These are phyloP conservation scores for Coracias cyanogaster DNA, from an alignment of 2,797 vertebrate genomes.

Conservation along the genomic window DNA sequence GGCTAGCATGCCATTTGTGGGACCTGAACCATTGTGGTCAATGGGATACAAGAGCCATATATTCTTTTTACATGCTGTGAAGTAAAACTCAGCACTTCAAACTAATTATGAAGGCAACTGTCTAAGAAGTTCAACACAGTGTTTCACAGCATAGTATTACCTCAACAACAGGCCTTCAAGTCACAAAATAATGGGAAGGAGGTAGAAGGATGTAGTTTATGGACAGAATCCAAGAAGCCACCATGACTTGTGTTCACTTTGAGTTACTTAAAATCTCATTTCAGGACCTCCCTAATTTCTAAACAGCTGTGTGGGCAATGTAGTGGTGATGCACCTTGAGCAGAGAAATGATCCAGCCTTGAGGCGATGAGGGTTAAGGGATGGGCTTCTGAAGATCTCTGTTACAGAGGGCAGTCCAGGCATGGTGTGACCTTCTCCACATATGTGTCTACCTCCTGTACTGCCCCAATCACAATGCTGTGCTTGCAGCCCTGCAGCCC, in stretches of 20 bases:
- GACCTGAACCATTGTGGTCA: neutral
- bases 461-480: neutral
- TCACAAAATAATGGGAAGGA: neutral
- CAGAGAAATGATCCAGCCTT: neutral
- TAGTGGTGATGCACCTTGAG: neutral
- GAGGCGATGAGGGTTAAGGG: neutral
- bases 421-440: neutral
- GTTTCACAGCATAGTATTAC: neutral
- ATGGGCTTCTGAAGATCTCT: neutral
- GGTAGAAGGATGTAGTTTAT: neutral
- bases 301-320: neutral
- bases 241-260: neutral
- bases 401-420: neutral
- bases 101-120: neutral
- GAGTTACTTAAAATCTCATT: neutral
- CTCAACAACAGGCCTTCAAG: neutral
- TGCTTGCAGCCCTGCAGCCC: neutral
- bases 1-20: neutral
- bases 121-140: neutral
- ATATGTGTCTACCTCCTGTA: neutral
- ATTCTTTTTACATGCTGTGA: neutral
- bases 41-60: neutral
- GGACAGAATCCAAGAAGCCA: neutral
- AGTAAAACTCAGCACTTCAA: neutral
- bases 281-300: neutral